A percentile compares a stretch with the other conserved stretches of the same genome.
Conservation (phyloP, 2,797 vertebrate species). For the Typhlichthys eigenmanni region DNA sequence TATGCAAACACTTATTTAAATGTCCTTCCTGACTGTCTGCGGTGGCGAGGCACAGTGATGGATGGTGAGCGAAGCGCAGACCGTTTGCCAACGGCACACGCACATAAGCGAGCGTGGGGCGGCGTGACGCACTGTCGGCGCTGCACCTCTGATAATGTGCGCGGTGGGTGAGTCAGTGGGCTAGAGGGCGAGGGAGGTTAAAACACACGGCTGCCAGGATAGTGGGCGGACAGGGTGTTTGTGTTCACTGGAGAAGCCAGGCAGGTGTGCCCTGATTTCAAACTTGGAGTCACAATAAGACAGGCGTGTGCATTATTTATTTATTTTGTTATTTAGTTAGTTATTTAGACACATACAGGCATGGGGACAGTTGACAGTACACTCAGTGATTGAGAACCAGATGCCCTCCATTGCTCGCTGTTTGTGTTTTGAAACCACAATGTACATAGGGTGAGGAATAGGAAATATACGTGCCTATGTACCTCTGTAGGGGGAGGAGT, state of each 20-base stretch:
- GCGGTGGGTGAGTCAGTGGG: constrained; percentile 15
- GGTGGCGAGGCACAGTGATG: background rate
- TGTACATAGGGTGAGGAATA: no score
- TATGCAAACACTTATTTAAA: background rate
- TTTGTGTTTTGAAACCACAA: no score
- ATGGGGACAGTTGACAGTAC: no score
- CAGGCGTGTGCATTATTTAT: constrained; percentile 4
- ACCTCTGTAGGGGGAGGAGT: no score
- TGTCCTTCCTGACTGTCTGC: background rate
- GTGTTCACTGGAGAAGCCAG: background rate
- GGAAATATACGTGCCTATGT: no score
- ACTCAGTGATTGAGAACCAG: no score
- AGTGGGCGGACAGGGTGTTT: background rate
- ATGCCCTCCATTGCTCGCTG: no score
- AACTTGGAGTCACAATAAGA: constrained; percentile 30
- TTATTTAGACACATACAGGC: background rate
- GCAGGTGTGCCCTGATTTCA: background rate
- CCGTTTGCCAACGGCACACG: background rate
- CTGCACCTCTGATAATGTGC: constrained; percentile 22
- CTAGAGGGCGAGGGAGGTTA: constrained; percentile 12
- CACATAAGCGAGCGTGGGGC: background rate
- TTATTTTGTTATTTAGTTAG: background rate
- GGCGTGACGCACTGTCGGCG: constrained; percentile 13
- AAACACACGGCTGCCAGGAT: constrained; percentile 3
- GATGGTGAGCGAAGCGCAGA: background rate